Evolutionary conservation across 2,888 invertebrate genomes (phyloP).

Genomic region (Eilema sororculum): DNA sequence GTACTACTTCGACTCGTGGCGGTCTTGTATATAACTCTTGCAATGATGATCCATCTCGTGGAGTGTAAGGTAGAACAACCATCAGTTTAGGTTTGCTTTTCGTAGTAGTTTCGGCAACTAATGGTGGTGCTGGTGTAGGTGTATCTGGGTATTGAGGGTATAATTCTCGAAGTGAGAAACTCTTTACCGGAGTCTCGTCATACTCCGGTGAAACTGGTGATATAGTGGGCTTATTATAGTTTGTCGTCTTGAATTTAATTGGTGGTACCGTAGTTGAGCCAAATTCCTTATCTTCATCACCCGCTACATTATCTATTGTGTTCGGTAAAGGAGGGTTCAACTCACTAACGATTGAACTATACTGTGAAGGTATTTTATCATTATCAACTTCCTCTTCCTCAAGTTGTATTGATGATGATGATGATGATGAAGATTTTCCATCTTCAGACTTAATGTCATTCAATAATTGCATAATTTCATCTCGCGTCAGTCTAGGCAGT

Average conservation of each 20-base stretch:
- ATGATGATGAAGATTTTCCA: conserved; percentile 59
- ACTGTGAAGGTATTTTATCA: conserved; percentile 20
- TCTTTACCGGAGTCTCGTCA: background rate
- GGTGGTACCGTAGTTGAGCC: conserved; percentile 47
- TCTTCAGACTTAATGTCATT: conserved; percentile 89
- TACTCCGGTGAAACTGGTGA: background rate
- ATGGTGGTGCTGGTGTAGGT: conserved; percentile 48
- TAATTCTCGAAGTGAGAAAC: conserved; percentile 2
- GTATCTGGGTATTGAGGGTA: conserved; percentile 41
- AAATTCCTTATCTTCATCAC: conserved; percentile 37
- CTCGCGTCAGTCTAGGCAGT: conserved; percentile 88
- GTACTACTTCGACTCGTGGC: conserved; percentile 88
- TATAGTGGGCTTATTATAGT: background rate
- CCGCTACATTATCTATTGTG: conserved; percentile 49
- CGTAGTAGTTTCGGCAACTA: conserved; percentile 66
- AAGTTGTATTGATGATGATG: conserved; percentile 58
- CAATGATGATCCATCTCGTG: conserved; percentile 85
- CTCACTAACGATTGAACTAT: conserved; percentile 66
- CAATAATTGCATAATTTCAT: conserved; percentile 89
- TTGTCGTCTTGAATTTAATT: conserved; percentile 64
- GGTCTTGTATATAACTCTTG: conserved; percentile 90
- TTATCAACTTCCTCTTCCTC: conserved; percentile 35
- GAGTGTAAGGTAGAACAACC: conserved; percentile 89
- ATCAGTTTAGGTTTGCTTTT: conserved; percentile 82
- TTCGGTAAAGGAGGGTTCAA: conserved; percentile 54